Percentiles rank a stretch among this genome's conserved stretches.
phyloP scores from a whole-genome alignment of 2,888 invertebrate species.

The Ophioninae sp. region DNA sequence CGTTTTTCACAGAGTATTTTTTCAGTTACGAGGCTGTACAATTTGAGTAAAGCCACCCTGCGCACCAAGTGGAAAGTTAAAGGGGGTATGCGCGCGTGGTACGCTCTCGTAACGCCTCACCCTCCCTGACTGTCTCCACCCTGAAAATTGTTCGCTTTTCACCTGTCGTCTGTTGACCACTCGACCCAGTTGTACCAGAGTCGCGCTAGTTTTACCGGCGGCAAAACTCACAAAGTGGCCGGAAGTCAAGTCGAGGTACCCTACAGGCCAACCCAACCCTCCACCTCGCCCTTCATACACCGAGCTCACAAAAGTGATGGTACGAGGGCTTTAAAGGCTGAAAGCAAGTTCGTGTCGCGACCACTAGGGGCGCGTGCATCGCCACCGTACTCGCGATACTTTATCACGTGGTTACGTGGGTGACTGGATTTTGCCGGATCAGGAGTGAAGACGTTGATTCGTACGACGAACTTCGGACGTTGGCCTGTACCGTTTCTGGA shows the following conservation, averaged over 20 bases:
- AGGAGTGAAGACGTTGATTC: not conserved
- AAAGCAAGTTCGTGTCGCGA: slow-evolving; percentile 76
- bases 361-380: slow-evolving; percentile 40
- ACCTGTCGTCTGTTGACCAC: slow-evolving; percentile 50
- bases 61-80: not conserved
- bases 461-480: too few relatives aligned
- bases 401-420: slow-evolving; percentile 27
- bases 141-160: slow-evolving; percentile 45
- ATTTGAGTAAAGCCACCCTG: too few relatives aligned
- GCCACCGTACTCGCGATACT: slow-evolving; percentile 49
- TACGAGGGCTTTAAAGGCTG: slow-evolving; percentile 74
- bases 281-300: not conserved
- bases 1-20: too few relatives aligned
- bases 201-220: slow-evolving; percentile 68
- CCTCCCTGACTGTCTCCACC: not conserved
- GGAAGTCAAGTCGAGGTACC: slow-evolving; percentile 35
- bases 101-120: slow-evolving; percentile 1
- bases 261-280: slow-evolving; percentile 21
- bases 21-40: too few relatives aligned
- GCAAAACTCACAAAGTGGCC: slow-evolving; percentile 63
- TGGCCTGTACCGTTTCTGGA: too few relatives aligned
- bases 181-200: slow-evolving; percentile 71
- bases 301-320: slow-evolving; percentile 57
- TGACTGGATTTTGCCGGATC: slow-evolving; percentile 7
- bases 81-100: not conserved